Evolutionary conservation across 2,113 vertebrate species (phyloP).

Genomic region (Poicephalus meyeri): DNA sequence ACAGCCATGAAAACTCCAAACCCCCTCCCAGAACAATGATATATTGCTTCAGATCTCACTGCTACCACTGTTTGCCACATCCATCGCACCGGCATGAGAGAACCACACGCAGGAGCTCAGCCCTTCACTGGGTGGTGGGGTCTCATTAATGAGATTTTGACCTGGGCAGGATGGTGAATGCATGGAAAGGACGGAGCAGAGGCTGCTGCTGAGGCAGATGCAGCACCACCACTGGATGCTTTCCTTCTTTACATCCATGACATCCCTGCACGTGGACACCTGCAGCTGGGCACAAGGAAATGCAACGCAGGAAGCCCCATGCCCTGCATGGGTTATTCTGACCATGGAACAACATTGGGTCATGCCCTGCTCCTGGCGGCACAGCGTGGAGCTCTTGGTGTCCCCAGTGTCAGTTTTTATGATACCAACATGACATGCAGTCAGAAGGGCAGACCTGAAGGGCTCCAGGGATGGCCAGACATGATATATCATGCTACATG

Average conservation of each 20-base stretch:
- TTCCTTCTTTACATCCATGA: not conserved
- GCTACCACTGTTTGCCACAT: not conserved
- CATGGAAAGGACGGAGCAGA: not conserved
- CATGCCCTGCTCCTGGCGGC: not conserved
- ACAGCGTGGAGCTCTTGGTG: not conserved
- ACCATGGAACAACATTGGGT: rapidly evolving
- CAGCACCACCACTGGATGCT: not conserved
- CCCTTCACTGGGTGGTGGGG: not conserved
- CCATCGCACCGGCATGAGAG: not conserved
- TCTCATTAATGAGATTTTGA: not conserved
- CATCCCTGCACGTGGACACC: not conserved
- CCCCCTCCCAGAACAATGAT: not conserved
- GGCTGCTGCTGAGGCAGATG: not conserved
- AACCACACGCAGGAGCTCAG: not conserved
- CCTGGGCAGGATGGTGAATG: not conserved
- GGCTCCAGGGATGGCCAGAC: not conserved
- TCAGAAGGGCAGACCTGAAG: not conserved
- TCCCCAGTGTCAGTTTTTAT: not conserved
- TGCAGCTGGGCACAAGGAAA: rapidly evolving
- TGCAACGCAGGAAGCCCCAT: rapidly evolving
- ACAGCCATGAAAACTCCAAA: not conserved
- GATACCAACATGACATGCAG: not conserved
- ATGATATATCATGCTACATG: not conserved
- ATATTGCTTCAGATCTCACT: not conserved
- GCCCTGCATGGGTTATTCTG: not conserved